phyloP scores from a whole-genome alignment of 2,888 invertebrate species.

The Coremacera marginata region DNA sequence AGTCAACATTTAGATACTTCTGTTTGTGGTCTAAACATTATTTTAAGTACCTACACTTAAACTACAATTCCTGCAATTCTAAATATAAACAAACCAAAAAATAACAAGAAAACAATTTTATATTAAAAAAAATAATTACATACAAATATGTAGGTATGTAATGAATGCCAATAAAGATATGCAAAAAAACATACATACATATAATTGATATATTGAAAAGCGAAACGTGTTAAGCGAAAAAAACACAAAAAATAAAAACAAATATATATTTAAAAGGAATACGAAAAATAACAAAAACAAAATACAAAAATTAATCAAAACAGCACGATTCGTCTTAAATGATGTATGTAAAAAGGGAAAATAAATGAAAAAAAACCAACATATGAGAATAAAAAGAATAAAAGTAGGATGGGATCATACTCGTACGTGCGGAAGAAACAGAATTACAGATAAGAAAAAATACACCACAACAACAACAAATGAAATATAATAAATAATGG shows the following conservation, averaged over 20 bases:
- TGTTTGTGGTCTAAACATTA: too few species aligned
- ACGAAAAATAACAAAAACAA: conserved; percentile 11
- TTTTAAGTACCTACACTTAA: too few species aligned
- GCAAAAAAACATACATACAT: too few species aligned
- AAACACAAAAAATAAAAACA: conserved; percentile 32
- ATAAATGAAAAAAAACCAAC: not conserved
- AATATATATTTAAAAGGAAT: conserved; percentile 22
- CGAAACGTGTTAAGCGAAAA: conserved; percentile 28
- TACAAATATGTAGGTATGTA: too few species aligned
- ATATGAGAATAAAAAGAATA: not conserved
- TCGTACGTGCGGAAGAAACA: not conserved
- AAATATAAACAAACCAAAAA: not conserved
- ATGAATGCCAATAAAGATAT: not conserved
- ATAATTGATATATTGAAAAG: not conserved
- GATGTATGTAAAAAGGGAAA: not conserved
- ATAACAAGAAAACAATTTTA: not conserved
- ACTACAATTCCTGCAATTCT: too few species aligned
- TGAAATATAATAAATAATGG: not conserved
- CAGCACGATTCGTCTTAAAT: not conserved
- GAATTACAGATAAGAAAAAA: not conserved
- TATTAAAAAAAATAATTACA: too few species aligned
- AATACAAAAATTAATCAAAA: not conserved
- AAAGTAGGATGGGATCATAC: not conserved
- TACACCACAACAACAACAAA: not conserved
- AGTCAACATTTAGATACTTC: too few species aligned